Evolutionary conservation across 2,113 vertebrate species (phyloP).

Genomic region (Empidonax alnorum): DNA sequence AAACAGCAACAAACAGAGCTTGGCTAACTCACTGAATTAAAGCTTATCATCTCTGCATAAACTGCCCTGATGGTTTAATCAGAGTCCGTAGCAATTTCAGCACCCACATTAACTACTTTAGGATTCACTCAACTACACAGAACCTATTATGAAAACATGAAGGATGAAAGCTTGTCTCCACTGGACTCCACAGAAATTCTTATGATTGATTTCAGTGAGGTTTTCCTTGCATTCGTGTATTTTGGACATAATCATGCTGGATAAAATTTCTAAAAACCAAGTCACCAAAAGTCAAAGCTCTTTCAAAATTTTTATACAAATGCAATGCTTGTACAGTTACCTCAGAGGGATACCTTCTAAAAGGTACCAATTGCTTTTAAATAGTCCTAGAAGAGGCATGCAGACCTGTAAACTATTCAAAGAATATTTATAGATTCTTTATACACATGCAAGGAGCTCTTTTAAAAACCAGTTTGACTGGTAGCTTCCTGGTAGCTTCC

Average conservation of each 20-base stretch:
- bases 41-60: not conserved
- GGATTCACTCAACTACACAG: not conserved
- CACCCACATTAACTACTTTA: not conserved
- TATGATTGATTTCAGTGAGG: not conserved
- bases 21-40: not conserved
- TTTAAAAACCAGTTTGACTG: not conserved
- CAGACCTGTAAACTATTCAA: not conserved
- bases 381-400: not conserved
- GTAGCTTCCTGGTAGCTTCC: not conserved
- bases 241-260: not conserved
- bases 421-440: not conserved
- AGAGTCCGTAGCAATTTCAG: not conserved
- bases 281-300: not conserved
- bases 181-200: not conserved
- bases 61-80: not conserved
- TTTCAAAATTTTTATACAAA: not conserved
- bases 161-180: not conserved
- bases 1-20: not conserved
- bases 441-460: not conserved
- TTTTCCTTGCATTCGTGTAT: not conserved
- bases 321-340: not conserved
- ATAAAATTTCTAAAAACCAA: not conserved
- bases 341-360: not conserved
- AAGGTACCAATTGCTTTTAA: not conserved
- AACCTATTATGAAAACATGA: not conserved